Evolutionary conservation across 23 tunicate species (phyloP), one percentile per base, ranked within the genome.

Genomic region (Ciona savignyi): DNA sequence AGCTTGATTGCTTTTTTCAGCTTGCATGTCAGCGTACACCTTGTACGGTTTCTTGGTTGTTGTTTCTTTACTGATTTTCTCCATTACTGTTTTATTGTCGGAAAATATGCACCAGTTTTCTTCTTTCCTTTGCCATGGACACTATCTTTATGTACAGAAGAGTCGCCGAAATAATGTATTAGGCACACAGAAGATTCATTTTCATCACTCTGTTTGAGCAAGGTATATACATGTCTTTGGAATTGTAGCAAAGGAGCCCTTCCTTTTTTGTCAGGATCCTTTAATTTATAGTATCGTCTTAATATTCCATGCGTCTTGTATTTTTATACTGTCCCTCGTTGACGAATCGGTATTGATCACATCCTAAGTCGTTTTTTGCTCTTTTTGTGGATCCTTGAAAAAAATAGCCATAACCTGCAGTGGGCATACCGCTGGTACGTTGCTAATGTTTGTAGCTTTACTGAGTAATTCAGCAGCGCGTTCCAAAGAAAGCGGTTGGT

Each of bases 261-360:
- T 29, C 67, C 70, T 3, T 4, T 63, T 4, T 29, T 29, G 11
- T 4, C 11, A 11, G 77, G 67, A 61, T 28, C 67, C 31, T 51
- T 73, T 3, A 73, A 28, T 29, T 73, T 60, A 35, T 73, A 73
- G 23, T 73, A 73, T 35, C 68, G 35, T 30, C 65, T 6, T 21
- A 23, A 24, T 28, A 72, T 22, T 51, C 76, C 76, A 29, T 35
- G 15, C 30, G 35, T 72, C 23, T 42, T 25, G 27, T 72, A n/a
- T 4, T 51, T 23, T 72, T 48, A 35, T 51, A 27, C 15, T 24
- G 64, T 23, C 76, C 76, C n/a, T 42, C 65, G 76, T 31, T 30
- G 11, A 35, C 42, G 27, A 72, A 72, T 30, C 76, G 35, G 65
- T 49, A 72, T 49, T 72, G 76, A 30, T 72, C 76, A 30, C 76